Percentiles rank a stretch among this genome's conserved stretches.
phyloP scores from a whole-genome alignment of 2,888 invertebrate genomes.

The Dryococelus australis region DNA sequence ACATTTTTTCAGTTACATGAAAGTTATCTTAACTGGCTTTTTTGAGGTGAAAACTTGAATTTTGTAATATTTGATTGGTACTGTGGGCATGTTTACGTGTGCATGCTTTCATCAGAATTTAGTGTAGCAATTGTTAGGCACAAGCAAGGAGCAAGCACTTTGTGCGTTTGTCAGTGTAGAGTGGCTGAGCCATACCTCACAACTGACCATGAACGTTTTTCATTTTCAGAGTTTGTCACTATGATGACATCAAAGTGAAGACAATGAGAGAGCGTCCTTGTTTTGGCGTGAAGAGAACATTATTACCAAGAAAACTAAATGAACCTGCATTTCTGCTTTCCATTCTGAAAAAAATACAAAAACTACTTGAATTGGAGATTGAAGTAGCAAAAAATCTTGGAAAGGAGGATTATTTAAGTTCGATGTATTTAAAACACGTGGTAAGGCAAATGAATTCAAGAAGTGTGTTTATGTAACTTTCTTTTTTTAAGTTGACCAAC shows the following conservation, averaged over 20 bases:
- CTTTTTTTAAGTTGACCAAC: constrained; percentile 42
- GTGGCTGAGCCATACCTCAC: constrained; percentile 20
- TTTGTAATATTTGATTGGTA: too few relatives aligned
- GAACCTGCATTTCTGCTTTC: constrained; percentile 54
- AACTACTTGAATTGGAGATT: constrained; percentile 50
- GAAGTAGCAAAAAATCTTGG: constrained; percentile 49
- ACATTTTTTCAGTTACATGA: too few relatives aligned
- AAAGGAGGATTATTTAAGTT: constrained; percentile 47
- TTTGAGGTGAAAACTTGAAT: too few relatives aligned
- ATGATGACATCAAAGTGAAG: constrained; percentile 99
- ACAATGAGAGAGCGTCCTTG: constrained; percentile 45
- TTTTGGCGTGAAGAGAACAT: constrained; percentile 49
- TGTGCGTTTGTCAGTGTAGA: neutral
- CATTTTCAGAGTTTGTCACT: constrained; percentile 94
- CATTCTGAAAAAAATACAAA: constrained; percentile 46
- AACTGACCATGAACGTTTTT: constrained; percentile 50
- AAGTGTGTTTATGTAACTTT: constrained; percentile 39
- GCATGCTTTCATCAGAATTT: too few relatives aligned
- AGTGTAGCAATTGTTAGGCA: neutral
- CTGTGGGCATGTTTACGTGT: too few relatives aligned
- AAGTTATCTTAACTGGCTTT: too few relatives aligned
- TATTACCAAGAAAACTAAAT: constrained; percentile 45
- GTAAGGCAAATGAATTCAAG: constrained; percentile 46
- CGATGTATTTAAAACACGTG: constrained; percentile 46
- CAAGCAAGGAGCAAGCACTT: neutral